Conservation (phyloP, 2,113 vertebrate genomes). For the Azemiops feae region DNA sequence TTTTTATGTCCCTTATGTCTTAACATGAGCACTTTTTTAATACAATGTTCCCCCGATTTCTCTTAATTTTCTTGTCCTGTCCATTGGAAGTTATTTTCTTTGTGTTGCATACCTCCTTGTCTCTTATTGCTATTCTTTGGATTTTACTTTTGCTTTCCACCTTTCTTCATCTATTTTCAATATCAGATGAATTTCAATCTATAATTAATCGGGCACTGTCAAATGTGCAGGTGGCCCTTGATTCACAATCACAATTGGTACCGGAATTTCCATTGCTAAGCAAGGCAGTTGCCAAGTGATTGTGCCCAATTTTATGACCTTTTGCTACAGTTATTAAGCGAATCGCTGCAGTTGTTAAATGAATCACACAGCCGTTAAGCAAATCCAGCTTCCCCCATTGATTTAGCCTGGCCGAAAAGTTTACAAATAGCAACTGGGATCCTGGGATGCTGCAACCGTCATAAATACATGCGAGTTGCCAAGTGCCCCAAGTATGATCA, state of each 20-base stretch:
- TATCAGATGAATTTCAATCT: not conserved
- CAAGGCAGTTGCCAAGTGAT: not conserved
- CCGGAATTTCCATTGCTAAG: not conserved
- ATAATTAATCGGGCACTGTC: not conserved
- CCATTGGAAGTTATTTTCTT: too few relatives aligned
- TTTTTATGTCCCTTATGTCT: too few relatives aligned
- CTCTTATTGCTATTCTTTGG: too few relatives aligned
- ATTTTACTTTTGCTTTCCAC: too few relatives aligned
- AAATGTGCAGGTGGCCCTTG: not conserved
- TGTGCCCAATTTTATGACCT: not conserved
- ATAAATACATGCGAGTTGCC: not conserved
- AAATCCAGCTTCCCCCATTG: not conserved
- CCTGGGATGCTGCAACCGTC: not conserved
- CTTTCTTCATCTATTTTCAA: not conserved
- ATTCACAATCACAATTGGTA: not conserved
- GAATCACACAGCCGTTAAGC: not conserved
- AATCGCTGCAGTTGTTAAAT: not conserved
- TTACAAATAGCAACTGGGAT: not conserved
- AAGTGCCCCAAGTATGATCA: not conserved
- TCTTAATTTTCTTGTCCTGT: too few relatives aligned
- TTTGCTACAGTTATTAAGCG: not conserved
- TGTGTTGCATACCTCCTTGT: too few relatives aligned
- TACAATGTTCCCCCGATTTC: too few relatives aligned
- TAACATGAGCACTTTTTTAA: too few relatives aligned
- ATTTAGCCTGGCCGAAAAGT: not conserved